A percentile compares a stretch with the other conserved stretches of the same genome.
These are phyloP conservation scores for Sardinella longiceps DNA, from an alignment of 2,797 vertebrate genomes.

Conservation along the genomic window DNA sequence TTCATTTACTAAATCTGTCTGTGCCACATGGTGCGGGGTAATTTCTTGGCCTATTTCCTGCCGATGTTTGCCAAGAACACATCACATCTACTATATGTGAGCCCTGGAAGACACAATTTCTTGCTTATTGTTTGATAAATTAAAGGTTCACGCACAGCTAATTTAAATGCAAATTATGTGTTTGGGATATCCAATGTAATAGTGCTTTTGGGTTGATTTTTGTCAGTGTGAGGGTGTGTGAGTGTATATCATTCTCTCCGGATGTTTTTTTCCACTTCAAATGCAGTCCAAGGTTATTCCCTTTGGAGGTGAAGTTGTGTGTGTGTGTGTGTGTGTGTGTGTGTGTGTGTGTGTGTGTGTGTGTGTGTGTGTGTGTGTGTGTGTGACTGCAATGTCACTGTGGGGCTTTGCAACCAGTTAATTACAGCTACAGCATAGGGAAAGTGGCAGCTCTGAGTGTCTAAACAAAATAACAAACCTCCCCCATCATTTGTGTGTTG, in stretches of 20 bases:
- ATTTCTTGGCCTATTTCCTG: conserved; percentile 53
- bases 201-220: conserved; percentile 50
- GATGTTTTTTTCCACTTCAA: conserved; percentile 42
- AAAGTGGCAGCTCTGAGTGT: background rate
- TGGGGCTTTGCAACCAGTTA: background rate
- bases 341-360: background rate
- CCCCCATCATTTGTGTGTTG: background rate
- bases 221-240: conserved; percentile 30
- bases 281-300: conserved; percentile 44
- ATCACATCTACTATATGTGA: conserved; percentile 45
- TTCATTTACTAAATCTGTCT: conserved; percentile 63
- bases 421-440: background rate
- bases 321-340: background rate
- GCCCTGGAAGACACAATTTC: conserved; percentile 55
- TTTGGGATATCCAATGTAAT: conserved; percentile 49
- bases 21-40: conserved; percentile 60
- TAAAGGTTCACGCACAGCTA: conserved; percentile 47
- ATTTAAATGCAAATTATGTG: conserved; percentile 65
- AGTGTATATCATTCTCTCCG: background rate
- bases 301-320: conserved; percentile 39
- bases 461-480: conserved; percentile 18
- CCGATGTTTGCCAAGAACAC: conserved; percentile 8
- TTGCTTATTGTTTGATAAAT: conserved; percentile 50
- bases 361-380: background rate
- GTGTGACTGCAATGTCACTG: background rate